A percentile compares a stretch with the other conserved stretches of the same genome.
Evolutionary conservation across 92 coral and sea anemone species (phyloP).

Genomic region (Zoanthus sansibaricus): DNA sequence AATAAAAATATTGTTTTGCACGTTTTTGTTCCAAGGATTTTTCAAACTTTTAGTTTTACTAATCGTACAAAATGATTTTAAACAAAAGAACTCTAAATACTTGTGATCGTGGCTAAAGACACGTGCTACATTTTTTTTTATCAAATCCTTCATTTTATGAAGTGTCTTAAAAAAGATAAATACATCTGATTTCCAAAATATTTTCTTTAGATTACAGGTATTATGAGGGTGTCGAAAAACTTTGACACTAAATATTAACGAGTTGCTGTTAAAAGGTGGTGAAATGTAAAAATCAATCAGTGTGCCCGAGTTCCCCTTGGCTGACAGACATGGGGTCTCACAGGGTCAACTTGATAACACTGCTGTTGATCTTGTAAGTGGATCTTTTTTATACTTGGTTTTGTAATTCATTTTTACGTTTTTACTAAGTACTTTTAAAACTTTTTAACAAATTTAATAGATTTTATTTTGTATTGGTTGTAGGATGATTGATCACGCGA

Average conservation of each 20-base stretch:
- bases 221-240: constrained; percentile 14
- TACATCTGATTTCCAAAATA: not conserved
- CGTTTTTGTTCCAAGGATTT: not conserved
- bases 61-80: not conserved
- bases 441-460: not conserved
- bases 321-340: constrained; percentile 47
- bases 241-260: constrained; percentile 17
- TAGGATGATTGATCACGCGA: constrained; percentile 9
- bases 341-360: constrained; percentile 18
- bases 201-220: constrained; percentile 40
- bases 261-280: constrained; percentile 43
- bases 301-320: constrained; percentile 50
- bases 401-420: not conserved
- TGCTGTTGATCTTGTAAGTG: constrained; percentile 43
- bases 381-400: not conserved
- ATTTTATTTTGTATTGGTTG: not conserved
- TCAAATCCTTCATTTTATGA: not conserved
- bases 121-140: too few species aligned
- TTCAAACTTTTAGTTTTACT: not conserved
- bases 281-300: constrained; percentile 22
- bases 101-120: not conserved
- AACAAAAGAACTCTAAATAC: not conserved
- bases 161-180: not conserved
- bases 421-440: not conserved
- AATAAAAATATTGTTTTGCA: not conserved